These are phyloP conservation scores for Ctenosaura bakeri DNA, from an alignment of 2,797 vertebrate genomes.

Conservation along the genomic window DNA sequence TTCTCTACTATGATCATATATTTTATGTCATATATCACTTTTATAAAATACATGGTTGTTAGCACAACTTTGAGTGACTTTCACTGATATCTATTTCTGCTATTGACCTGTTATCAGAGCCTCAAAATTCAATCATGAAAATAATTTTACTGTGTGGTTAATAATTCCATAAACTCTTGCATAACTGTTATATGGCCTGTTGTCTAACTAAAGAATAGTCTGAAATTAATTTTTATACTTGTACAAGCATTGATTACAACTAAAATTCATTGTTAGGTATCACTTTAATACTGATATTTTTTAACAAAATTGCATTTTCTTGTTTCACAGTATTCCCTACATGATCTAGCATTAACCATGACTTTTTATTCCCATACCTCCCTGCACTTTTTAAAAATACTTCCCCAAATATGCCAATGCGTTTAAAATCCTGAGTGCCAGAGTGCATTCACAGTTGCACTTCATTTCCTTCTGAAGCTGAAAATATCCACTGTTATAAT, in stretches of 20 bases:
- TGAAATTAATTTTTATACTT: neutral
- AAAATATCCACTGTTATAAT: too few species aligned
- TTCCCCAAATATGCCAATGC: too few species aligned
- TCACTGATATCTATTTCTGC: neutral
- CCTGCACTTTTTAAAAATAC: too few species aligned
- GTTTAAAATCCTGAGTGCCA: too few species aligned
- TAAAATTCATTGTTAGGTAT: slow-evolving; percentile 32
- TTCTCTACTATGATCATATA: neutral
- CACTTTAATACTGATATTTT: too few species aligned
- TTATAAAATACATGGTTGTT: neutral
- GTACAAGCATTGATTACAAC: slow-evolving; percentile 12
- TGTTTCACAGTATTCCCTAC: too few species aligned
- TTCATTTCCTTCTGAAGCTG: too few species aligned
- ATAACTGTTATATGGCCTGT: neutral
- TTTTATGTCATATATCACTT: neutral
- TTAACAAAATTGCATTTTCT: too few species aligned
- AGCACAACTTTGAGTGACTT: too few species aligned
- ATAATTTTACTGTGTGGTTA: neutral
- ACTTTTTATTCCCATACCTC: too few species aligned
- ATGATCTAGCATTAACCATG: too few species aligned
- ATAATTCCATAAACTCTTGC: neutral
- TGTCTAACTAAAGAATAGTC: neutral
- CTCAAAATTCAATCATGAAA: neutral
- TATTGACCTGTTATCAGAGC: neutral
- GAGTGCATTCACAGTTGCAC: too few species aligned